Evolutionary conservation across 2,797 vertebrate genomes (phyloP), one percentile per base, ranked within the genome.

Genomic region (Spheniscus humboldti): DNA sequence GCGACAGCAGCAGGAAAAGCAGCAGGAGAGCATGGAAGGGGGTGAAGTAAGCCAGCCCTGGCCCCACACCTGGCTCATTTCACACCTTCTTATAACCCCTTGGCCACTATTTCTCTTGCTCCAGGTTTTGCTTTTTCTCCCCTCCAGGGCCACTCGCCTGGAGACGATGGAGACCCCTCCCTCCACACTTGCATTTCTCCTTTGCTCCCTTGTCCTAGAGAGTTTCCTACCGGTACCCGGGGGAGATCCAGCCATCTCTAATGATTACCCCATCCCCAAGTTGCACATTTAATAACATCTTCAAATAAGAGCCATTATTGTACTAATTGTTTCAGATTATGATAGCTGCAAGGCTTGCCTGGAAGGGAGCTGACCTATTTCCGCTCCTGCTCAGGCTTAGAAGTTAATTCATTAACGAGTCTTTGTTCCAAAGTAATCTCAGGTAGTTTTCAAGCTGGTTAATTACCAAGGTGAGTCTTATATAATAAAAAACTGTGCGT

Each of bases 141-240:
- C 16, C 17, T 16, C 14, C 1, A 8, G 74, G 25, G 35, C 52
- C 1, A 1, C 39, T 53, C 3, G 1, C 27, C n/a, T 23, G 73
- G 7, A 55, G 20, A 35, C 55, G 27, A 33, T 37, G 63, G 28
- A 72, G 63, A 27, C 4, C 25, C 7, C 35, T 77, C 18, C 33
- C 39, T 72, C 43, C 53, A n/a, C n/a, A 23, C 15, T 23, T 59
- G 4, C 20, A 18, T 16, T 74, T 33, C 39, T 43, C 35, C 24
- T 56, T 64, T 37, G 12, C n/a, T 53, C 17, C 45, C 50, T 43
- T 64, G 25, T 62, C 41, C 59, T n/a, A 6, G 20, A 68, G 45
- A n/a, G 31, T 62, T 63, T 55, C n/a, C 33, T 57, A 2, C 6
- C 0, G 1, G 45, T 33, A 33, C 50, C 0, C 1, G 1, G 2